Base-by-base conservation (phyloP, 2,888 invertebrate genomes). In the Halictus ligatus region DNA sequence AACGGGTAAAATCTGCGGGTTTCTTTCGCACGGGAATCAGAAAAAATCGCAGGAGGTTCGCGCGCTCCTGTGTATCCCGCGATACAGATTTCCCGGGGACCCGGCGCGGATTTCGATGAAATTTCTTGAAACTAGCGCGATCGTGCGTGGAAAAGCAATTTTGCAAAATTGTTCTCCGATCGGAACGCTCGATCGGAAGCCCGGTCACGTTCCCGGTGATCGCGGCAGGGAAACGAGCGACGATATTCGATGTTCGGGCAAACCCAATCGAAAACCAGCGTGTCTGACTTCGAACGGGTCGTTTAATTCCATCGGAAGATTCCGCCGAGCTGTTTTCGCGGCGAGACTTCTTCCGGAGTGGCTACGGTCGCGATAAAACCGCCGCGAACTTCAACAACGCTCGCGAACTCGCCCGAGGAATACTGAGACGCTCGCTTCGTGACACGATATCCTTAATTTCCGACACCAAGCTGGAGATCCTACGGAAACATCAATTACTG, bases 341-440 rank as follows among this genome's bases (percentile, higher is more conserved):
- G 50, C 50, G 50, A 18, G 18, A 18, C 50, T 50, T 50, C 35
- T 50, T 50, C 50, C 40, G 43, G 43, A 7, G 43, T 43, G 43
- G 43, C 43, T 43, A 35, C 54, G 73, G 50, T 13, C 50, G 29
- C 15, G 48, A 50, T 18, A 64, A 25, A 75, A 69, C 75, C 75
- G 46, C 35, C 40, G 29, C 43, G 46, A 54, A 21, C 46, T 58
- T 46, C 64, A 60, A 77, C 74, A 74, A 25, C 71, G 69, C 71
- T 75, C 54, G 60, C 46, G 29, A 75, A 78, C 82, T 72, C 84
- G 29, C 64, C 12, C 7, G 13, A n/a, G 29, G 74, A 81, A 78
- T 43, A 43, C 43, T 43, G 8, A 43, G 7, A 43, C 43, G 7
- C 43, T 43, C 2, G 43, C 7, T 0, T 8, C 43, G 43, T 43